Percentiles rank a stretch among this genome's conserved stretches.
These are phyloP conservation scores for Mystacornis crossleyi DNA, from an alignment of 2,113 vertebrate species.

Conservation along the genomic window DNA sequence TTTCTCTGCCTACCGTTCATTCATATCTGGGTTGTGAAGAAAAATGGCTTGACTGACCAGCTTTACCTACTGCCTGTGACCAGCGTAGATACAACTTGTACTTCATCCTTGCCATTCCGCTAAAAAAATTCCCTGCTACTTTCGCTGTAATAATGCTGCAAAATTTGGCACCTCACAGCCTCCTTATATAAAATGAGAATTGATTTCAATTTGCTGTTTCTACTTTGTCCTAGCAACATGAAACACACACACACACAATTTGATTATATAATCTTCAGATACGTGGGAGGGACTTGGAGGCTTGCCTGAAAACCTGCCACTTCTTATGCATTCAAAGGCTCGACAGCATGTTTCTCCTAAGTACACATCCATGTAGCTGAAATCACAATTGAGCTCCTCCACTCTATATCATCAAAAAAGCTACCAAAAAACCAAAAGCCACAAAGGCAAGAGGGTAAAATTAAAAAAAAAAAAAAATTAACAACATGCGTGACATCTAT, in stretches of 20 bases:
- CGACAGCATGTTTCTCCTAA: neutral
- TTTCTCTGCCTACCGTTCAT: neutral
- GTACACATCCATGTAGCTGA: neutral
- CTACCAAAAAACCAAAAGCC: neutral
- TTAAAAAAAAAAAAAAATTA: neutral
- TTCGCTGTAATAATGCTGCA: neutral
- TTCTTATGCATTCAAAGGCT: neutral
- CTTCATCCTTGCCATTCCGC: neutral
- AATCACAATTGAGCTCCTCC: neutral
- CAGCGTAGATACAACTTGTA: neutral
- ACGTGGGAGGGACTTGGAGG: neutral
- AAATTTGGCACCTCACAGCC: neutral
- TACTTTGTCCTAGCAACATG: constrained; percentile 27
- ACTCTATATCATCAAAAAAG: neutral
- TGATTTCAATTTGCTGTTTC: constrained; percentile 22
- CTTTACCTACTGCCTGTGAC: neutral
- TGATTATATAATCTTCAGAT: constrained; percentile 38
- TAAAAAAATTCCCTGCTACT: neutral
- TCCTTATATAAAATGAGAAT: neutral
- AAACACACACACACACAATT: neutral
- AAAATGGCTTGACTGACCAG: neutral
- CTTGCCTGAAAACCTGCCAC: constrained; percentile 8
- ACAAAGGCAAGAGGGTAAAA: neutral
- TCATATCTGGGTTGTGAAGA: neutral
- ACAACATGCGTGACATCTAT: neutral